These are phyloP conservation scores for Nesoenas mayeri DNA, from an alignment of 2,113 vertebrate species.

Conservation along the genomic window DNA sequence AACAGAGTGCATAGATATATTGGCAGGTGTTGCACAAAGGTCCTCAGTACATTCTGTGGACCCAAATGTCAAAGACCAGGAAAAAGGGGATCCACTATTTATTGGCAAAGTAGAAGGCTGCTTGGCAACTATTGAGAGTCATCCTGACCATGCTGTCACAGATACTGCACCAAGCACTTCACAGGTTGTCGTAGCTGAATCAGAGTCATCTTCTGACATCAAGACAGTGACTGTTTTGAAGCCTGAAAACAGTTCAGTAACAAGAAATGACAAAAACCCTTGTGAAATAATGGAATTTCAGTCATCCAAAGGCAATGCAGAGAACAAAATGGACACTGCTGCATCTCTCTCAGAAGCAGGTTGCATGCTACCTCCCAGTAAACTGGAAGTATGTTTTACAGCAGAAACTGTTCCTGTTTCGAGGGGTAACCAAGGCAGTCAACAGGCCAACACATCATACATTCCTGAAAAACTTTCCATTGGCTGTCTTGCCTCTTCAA, in stretches of 20 bases:
- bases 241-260: not conserved
- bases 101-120: not conserved
- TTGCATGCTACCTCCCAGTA: not conserved
- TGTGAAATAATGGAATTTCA: not conserved
- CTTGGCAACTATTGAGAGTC: not conserved
- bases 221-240: not conserved
- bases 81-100: not conserved
- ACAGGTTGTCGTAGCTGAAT: not conserved
- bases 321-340: not conserved
- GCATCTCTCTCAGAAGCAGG: not conserved
- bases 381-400: not conserved
- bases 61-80: not conserved
- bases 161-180: not conserved
- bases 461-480: not conserved
- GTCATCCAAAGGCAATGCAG: not conserved
- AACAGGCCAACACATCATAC: not conserved
- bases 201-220: not conserved
- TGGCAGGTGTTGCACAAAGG: not conserved
- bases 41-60: not conserved
- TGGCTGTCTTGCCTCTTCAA: not conserved
- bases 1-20: not conserved
- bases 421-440: not conserved
- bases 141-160: not conserved
- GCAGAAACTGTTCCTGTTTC: not conserved
- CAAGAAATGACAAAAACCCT: not conserved